Evolutionary conservation across 2,888 invertebrate genomes (phyloP), one percentile per base, ranked within the genome.

Genomic region (Megastigmus dorsalis): DNA sequence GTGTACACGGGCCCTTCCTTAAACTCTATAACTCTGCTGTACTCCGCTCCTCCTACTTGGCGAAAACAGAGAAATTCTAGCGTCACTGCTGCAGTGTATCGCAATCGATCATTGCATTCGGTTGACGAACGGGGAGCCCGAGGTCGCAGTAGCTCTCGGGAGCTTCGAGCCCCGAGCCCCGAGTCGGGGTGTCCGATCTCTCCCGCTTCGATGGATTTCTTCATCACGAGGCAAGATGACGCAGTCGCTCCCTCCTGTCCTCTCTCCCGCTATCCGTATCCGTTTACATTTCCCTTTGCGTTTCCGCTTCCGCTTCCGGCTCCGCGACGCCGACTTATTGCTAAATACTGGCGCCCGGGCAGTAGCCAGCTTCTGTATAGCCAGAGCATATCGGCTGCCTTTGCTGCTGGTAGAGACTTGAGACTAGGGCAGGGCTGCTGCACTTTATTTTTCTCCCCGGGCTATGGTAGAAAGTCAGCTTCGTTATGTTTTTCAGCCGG

Each of bases 221-320:
- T 72, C 71, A 72, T 72, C 71, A 38, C 10, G 28, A n/a, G 6
- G 48, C n/a, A 10, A 20, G 30, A 28, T n/a, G 54, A 33, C 28
- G 45, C 23, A 36, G 23, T 55, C 43, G 10, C 54, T 36, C 20
- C 13, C 15, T 15, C 26, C 23, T 45, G 45, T 55, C 18, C 10
- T 28, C 43, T 65, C 62, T 18, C n/a, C 15, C 20, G 28, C 23
- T 59, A 10, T 63, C n/a, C 36, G 45, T 38, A 54, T 74, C 65
- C 65, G 65, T 66, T 74, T 60, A 52, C 45, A 70, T 70, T 74
- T 60, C 69, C 50, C 38, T 57, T 59, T 52, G 55, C 59, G 59
- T 28, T 65, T 70, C 54, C 55, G 60, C n/a, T 75, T 60, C 54
- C 50, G 28, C 54, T 62, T 38, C 62, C 54, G 55, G 30, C 50